Evolutionary conservation across 1,140 invertebrate species (phyloP).

Genomic region (Rhyzopertha dominica): DNA sequence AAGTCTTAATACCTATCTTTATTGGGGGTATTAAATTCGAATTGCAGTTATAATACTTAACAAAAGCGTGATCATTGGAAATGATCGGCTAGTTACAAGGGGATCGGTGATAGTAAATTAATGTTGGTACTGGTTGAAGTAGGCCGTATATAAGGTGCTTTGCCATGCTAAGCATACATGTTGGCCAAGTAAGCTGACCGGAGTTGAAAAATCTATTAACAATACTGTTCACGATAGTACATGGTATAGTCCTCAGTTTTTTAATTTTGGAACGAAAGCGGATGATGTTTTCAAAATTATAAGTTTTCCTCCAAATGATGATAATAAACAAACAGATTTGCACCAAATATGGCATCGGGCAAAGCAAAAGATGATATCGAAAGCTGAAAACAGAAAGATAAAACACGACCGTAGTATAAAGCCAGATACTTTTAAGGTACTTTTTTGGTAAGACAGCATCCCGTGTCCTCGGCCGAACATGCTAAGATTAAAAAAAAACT

Average conservation of each 20-base stretch:
- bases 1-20: conserved; percentile 12
- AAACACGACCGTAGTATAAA: not conserved
- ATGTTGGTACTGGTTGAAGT: not conserved
- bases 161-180: not conserved
- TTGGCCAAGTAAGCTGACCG: not conserved
- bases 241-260: not conserved
- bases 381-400: not conserved
- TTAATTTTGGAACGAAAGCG: not conserved
- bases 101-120: conserved; percentile 9
- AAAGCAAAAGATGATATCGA: not conserved
- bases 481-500: conserved; percentile 11
- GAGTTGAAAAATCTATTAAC: conserved; percentile 1
- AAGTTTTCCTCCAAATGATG: too few species aligned
- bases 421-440: not conserved
- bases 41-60: conserved; percentile 20
- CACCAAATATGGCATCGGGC: too few species aligned
- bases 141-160: not conserved
- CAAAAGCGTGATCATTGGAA: conserved; percentile 23
- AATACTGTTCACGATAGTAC: not conserved
- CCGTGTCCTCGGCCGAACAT: not conserved
- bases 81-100: conserved; percentile 27
- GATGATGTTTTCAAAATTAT: not conserved
- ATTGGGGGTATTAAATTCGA: not conserved
- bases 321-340: too few species aligned
- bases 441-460: conserved; percentile 5